A percentile compares a stretch with the other conserved stretches of the same genome.
Evolutionary conservation across 2,113 vertebrate species (phyloP).

Genomic region (Deroptyus accipitrinus): DNA sequence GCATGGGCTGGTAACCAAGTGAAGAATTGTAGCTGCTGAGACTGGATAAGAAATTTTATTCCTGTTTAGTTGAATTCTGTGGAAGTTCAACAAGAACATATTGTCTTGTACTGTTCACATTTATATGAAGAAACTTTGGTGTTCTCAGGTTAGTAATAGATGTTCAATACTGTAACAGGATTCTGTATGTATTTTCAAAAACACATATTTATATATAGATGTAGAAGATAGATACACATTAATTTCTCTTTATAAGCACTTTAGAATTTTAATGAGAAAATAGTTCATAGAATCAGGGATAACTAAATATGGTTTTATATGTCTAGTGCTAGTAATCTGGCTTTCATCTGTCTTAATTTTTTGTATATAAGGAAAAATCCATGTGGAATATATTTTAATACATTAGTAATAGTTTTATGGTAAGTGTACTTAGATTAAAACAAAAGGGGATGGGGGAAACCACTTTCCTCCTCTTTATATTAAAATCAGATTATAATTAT

Average conservation of each 20-base stretch:
- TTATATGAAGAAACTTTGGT: not conserved
- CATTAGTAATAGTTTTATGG: not conserved
- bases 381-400: not conserved
- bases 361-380: not conserved
- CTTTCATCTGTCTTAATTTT: not conserved
- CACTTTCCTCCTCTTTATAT: not conserved
- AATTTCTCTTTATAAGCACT: not conserved
- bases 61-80: not conserved
- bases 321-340: not conserved
- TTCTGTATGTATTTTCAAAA: not conserved
- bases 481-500: not conserved
- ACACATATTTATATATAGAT: not conserved
- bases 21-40: not conserved
- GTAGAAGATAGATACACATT: not conserved
- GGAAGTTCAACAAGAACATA: not conserved
- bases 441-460: rapidly evolving
- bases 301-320: not conserved
- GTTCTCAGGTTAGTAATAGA: not conserved
- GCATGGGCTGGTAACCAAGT: not conserved
- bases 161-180: not conserved
- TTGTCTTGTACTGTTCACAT: not conserved
- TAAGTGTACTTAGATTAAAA: not conserved
- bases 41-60: not conserved
- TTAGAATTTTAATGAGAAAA: not conserved
- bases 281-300: not conserved